Evolutionary conservation across 1,140 invertebrate species (phyloP).

Genomic region (Lasioglossum albipes): DNA sequence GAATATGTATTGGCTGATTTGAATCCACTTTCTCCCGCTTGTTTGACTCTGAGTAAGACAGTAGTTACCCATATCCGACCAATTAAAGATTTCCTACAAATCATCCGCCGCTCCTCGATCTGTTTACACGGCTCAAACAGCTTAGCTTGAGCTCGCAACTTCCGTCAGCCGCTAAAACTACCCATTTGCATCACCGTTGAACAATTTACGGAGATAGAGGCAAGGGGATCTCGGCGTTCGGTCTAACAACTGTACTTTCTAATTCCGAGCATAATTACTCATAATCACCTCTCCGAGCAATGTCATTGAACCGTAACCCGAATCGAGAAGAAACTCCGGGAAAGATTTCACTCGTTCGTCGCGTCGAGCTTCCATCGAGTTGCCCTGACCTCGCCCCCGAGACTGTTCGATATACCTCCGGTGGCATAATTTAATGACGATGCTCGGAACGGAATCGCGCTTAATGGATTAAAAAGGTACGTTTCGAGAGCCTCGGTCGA

Average conservation of each 20-base stretch:
- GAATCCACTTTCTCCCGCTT: too few relatives aligned
- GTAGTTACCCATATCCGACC: too few relatives aligned
- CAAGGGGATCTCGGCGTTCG: not conserved
- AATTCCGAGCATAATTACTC: not conserved
- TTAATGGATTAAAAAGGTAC: conserved; percentile 12
- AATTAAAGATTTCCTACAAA: too few relatives aligned
- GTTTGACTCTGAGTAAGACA: too few relatives aligned
- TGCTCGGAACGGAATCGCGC: not conserved
- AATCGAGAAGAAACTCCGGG: not conserved
- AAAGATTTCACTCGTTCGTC: conserved; percentile 4
- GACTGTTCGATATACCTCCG: not conserved
- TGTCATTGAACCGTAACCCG: not conserved
- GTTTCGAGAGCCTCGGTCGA: not conserved
- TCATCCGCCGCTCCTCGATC: too few relatives aligned
- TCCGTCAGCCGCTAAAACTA: not conserved
- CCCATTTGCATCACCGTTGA: not conserved
- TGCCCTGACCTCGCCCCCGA: not conserved
- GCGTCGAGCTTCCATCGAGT: not conserved
- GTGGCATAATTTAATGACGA: not conserved
- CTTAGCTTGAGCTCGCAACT: too few relatives aligned
- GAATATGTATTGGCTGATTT: too few relatives aligned
- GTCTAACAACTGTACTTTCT: not conserved
- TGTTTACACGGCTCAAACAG: too few relatives aligned
- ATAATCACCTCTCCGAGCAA: not conserved
- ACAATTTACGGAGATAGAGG: not conserved